Evolutionary conservation across 2,113 vertebrate genomes (phyloP).

Genomic region (Fregata magnificens): DNA sequence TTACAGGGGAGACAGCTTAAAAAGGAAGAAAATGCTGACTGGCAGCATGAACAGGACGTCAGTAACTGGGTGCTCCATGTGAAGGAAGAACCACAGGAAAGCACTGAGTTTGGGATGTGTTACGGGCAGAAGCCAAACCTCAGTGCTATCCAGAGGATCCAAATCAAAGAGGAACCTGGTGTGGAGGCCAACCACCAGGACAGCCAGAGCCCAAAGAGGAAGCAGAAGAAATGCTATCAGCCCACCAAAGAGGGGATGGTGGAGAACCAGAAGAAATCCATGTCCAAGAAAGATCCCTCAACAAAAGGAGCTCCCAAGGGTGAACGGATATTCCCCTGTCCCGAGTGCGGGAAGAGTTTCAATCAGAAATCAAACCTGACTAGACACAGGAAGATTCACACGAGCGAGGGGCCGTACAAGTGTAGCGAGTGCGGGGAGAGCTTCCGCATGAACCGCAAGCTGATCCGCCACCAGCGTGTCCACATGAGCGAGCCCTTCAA

Average conservation of each 20-base stretch:
- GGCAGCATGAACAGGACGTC: not conserved
- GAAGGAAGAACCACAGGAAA: conserved; percentile 10
- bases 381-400: conserved; percentile 46
- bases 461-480: not conserved
- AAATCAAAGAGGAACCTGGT: not conserved
- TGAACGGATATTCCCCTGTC: not conserved
- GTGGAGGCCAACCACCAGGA: not conserved
- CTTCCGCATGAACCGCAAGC: conserved; percentile 21
- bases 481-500: conserved; percentile 17
- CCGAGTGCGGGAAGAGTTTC: not conserved
- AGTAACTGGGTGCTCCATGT: not conserved
- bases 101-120: not conserved
- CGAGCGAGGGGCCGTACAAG: not conserved
- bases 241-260: not conserved
- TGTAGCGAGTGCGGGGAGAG: not conserved
- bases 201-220: not conserved
- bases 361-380: conserved; percentile 39
- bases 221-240: not conserved
- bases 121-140: not conserved
- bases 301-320: not conserved
- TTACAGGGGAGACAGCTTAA: not conserved
- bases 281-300: not conserved
- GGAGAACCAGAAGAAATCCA: not conserved
- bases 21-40: not conserved
- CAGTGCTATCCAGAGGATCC: not conserved